Percentiles rank a stretch among this genome's conserved stretches.
These are phyloP conservation scores for Caenorhabditis sinica DNA, from an alignment of 2,888 invertebrate genomes.

Conservation along the genomic window DNA sequence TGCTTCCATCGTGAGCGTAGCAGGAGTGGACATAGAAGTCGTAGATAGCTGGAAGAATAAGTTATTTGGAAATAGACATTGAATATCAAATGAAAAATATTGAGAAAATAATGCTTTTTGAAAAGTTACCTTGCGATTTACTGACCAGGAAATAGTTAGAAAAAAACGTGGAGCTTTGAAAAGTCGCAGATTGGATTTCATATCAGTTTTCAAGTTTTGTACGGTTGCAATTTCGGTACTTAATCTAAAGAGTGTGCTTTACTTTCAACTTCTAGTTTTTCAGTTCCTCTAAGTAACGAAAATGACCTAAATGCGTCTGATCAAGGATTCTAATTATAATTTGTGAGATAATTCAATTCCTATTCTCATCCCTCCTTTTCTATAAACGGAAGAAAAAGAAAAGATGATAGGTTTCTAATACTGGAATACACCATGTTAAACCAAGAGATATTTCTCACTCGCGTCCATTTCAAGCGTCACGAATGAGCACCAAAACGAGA, in stretches of 20 bases:
- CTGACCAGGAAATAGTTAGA: too few species aligned
- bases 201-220: too few species aligned
- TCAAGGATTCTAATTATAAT: conserved; percentile 23
- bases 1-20: conserved; percentile 82
- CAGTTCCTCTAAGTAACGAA: too few species aligned
- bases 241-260: too few species aligned
- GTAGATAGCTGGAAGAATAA: conserved; percentile 79
- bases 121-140: neutral
- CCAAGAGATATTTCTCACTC: neutral
- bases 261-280: too few species aligned
- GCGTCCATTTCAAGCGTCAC: conserved; percentile 10
- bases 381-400: neutral
- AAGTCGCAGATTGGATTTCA: too few species aligned
- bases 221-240: too few species aligned
- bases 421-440: neutral
- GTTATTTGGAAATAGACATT: neutral
- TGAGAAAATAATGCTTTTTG: neutral
- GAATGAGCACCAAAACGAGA: neutral
- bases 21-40: conserved; percentile 83
- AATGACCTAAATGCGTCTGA: too few species aligned
- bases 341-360: conserved; percentile 10
- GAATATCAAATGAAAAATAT: too few species aligned
- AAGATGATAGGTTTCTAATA: conserved; percentile 51
- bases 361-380: conserved; percentile 1
- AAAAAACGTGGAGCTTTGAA: too few species aligned